A percentile compares a stretch with the other conserved stretches of the same genome.
These are phyloP conservation scores for Aphrocallistes beatrix DNA, from an alignment of 37 sponge, comb jelly and placozoan genomes.

Conservation along the genomic window DNA sequence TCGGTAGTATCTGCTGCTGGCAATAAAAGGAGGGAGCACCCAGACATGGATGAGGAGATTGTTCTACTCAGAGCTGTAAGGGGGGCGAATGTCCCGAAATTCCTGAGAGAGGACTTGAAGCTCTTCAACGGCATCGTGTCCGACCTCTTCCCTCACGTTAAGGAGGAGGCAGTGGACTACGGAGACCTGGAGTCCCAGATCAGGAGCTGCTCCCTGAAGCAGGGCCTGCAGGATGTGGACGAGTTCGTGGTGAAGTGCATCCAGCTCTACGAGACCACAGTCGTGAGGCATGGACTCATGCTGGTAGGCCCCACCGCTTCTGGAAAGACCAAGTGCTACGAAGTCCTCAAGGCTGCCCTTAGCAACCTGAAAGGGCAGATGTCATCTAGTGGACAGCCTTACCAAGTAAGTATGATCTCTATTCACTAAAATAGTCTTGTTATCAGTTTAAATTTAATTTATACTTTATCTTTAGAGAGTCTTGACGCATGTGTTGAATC, in stretches of 20 bases:
- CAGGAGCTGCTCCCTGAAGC: slow-evolving; percentile 22
- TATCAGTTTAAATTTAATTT: no score
- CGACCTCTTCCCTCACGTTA: slow-evolving; percentile 91
- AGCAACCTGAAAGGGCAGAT: slow-evolving; percentile 60
- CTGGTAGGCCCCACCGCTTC: slow-evolving; percentile 96
- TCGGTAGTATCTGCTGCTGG: slow-evolving; percentile 19
- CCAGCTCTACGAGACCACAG: slow-evolving; percentile 96
- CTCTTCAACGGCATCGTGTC: slow-evolving; percentile 93
- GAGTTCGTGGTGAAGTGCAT: slow-evolving; percentile 93
- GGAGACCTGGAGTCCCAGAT: slow-evolving; percentile 69
- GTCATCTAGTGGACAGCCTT: slow-evolving; percentile 63
- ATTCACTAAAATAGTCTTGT: no score
- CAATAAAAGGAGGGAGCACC: not conserved
- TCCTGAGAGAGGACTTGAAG: slow-evolving; percentile 30
- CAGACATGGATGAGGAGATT: not conserved
- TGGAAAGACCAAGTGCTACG: slow-evolving; percentile 77
- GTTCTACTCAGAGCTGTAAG: not conserved
- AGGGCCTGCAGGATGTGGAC: slow-evolving; percentile 75
- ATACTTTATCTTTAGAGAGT: slow-evolving; percentile 41
- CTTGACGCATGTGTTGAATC: slow-evolving; percentile 77
- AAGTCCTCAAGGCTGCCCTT: slow-evolving; percentile 51
- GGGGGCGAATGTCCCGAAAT: not conserved
- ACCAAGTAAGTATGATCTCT: not conserved
- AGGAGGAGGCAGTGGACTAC: slow-evolving; percentile 78
- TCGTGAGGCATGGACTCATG: slow-evolving; percentile 96